Conservation (phyloP, 2,797 vertebrate genomes). For the Sciurus vulgaris region DNA sequence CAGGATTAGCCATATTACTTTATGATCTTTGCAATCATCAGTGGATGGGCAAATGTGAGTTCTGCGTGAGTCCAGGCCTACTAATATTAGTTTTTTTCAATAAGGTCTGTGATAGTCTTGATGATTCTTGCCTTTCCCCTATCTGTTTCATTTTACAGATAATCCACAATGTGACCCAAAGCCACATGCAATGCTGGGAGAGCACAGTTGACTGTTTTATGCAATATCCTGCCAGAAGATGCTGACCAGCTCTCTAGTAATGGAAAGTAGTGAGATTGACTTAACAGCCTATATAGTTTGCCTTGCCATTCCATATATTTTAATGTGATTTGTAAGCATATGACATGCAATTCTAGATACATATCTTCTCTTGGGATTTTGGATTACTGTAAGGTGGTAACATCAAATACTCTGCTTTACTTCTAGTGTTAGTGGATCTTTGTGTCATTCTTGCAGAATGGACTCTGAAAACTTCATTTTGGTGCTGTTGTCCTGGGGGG, state of each 20-base stretch:
- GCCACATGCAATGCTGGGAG: constrained; percentile 72
- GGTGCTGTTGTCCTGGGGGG: constrained; percentile 20
- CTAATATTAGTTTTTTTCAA: constrained; percentile 63
- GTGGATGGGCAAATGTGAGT: constrained; percentile 52
- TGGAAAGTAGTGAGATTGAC: constrained; percentile 73
- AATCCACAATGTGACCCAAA: constrained; percentile 78
- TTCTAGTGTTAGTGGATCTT: constrained; percentile 68
- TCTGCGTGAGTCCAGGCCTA: constrained; percentile 63
- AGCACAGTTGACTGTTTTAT: constrained; percentile 79
- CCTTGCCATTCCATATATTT: constrained; percentile 64
- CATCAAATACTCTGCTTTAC: constrained; percentile 54
- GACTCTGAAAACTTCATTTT: constrained; percentile 63
- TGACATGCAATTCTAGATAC: constrained; percentile 44
- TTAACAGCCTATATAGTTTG: constrained; percentile 63
- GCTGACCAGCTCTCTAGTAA: constrained; percentile 76
- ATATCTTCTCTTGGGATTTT: constrained; percentile 48
- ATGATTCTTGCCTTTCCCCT: constrained; percentile 76
- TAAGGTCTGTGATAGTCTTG: constrained; percentile 75
- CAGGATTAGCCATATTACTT: constrained; percentile 51
- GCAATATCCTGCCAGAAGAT: constrained; percentile 77
- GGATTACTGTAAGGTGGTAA: constrained; percentile 51
- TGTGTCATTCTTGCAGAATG: constrained; percentile 56
- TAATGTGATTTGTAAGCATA: constrained; percentile 62
- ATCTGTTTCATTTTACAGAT: constrained; percentile 77
- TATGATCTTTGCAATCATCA: constrained; percentile 47